Base-by-base conservation (phyloP, 2,797 vertebrate species). In the Botia kubotai region DNA sequence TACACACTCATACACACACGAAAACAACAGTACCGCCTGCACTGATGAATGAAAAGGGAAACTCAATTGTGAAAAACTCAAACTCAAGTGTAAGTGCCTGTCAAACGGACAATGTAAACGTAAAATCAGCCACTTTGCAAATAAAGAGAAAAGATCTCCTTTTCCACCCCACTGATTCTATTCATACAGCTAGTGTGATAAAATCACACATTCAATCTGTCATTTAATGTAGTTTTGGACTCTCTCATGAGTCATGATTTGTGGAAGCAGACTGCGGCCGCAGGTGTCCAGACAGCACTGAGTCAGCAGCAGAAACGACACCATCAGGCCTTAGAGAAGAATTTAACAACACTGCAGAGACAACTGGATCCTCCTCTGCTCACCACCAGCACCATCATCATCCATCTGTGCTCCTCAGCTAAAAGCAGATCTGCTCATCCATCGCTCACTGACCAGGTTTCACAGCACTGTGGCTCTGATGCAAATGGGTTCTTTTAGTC, bases 271-370 rank as follows among this genome's bases (percentile, higher is more conserved):
- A 66, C 48, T 58, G 75, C 46, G 65, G 75, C 75, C 12, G 0
- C 36, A 72, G 50, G 65, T 58, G 46, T 12, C 29, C 58, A 75
- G 72, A 75, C 77, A 71, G 39, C 52, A 67, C 83, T 69, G 85
- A 84, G 78, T 86, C 85, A 86, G 86, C 83, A 80, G 69, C 48
- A 23, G 68, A 71, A 72, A 85, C 81, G 86, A 87, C 82, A 82
- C 33, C 13, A 82, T 82, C 50, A 16, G 69, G 78, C 75, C 81
- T 70, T 70, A 26, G 66, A 79, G 67, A 67, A 79, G 77, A 80
- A 85, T 87, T 82, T 80, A 83, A 85, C 83, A 85, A 72, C 70
- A 80, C 68, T 53, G 52, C 79, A 74, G 63, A 81, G 63, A 65
- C 55, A 26, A 72, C 80, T 63, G 43, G 5, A 75, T 62, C 43